Conservation (phyloP, 2,113 vertebrate species). For the Centropus unirufus region DNA sequence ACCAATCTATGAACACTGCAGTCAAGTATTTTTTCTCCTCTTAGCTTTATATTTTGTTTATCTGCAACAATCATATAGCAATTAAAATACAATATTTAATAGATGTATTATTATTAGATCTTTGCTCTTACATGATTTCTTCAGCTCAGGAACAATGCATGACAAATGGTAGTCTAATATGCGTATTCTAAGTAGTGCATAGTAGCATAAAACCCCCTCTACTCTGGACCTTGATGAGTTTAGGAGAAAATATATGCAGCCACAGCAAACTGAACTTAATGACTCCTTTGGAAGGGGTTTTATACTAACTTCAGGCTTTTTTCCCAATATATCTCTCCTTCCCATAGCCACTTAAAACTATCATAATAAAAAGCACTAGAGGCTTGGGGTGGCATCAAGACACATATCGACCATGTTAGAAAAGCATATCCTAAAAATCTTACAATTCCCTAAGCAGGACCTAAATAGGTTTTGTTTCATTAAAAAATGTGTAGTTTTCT, state of each 20-base stretch:
- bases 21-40: not conserved
- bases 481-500: too few relatives aligned
- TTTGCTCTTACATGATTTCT: not conserved
- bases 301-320: not conserved
- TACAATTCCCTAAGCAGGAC: too few relatives aligned
- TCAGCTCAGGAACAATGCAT: not conserved
- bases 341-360: not conserved
- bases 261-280: not conserved
- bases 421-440: too few relatives aligned
- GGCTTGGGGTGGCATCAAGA: too few relatives aligned
- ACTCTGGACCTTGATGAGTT: not conserved
- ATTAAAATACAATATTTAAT: not conserved
- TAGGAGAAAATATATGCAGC: not conserved
- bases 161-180: not conserved
- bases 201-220: not conserved
- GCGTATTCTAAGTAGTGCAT: not conserved
- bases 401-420: too few relatives aligned
- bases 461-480: too few relatives aligned
- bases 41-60: not conserved
- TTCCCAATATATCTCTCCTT: not conserved
- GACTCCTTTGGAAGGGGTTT: not conserved
- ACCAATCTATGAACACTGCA: not conserved
- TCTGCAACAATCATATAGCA: not conserved
- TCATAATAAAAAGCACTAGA: not conserved
- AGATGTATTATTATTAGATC: not conserved